phyloP scores from a whole-genome alignment of 2,113 vertebrate genomes.

The Gadus chalcogrammus region DNA sequence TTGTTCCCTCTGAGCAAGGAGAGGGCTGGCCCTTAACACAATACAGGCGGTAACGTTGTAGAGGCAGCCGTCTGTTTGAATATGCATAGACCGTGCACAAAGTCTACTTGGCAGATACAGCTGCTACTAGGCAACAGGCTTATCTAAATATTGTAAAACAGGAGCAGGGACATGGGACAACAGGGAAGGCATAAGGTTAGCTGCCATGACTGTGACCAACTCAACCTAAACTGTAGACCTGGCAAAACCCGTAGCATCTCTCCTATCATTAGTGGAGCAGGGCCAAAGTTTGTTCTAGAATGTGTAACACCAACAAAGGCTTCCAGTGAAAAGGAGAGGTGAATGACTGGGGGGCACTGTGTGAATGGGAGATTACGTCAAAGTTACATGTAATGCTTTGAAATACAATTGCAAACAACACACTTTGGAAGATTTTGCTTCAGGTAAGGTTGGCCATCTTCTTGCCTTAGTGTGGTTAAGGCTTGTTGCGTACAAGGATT shows the following conservation, averaged over 20 bases:
- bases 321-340: neutral
- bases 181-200: conserved; percentile 32
- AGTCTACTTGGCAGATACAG: conserved; percentile 40
- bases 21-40: conserved; percentile 31
- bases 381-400: too few species aligned
- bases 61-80: conserved; percentile 47
- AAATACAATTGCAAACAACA: too few species aligned
- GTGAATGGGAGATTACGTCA: too few species aligned
- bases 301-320: neutral
- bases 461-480: too few species aligned
- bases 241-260: neutral
- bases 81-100: conserved; percentile 45
- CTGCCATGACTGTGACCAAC: conserved; percentile 41
- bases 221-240: conserved; percentile 29
- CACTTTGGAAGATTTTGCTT: too few species aligned
- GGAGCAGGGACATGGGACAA: conserved; percentile 25
- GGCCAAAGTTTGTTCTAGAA: conserved; percentile 2
- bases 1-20: conserved; percentile 24
- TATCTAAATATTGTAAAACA: conserved; percentile 72
- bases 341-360: neutral
- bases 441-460: too few species aligned
- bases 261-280: conserved; percentile 6
- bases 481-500: too few species aligned
- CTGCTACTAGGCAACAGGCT: conserved; percentile 56
- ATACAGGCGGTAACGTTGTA: conserved; percentile 25